phyloP scores from a whole-genome alignment of 2,888 invertebrate genomes.

The Microplitis deprimator region DNA sequence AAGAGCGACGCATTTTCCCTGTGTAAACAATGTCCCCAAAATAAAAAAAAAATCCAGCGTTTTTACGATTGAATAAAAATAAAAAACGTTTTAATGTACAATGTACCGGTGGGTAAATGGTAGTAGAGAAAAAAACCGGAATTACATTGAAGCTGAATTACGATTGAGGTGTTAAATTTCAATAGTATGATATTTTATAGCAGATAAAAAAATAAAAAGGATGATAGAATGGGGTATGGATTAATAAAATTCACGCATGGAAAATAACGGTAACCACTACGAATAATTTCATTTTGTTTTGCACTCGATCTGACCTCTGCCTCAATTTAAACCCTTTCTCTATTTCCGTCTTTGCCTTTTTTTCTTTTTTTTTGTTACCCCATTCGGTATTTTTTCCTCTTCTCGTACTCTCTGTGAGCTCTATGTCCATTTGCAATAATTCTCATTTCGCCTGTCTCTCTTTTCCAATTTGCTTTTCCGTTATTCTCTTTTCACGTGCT shows the following conservation, averaged over 20 bases:
- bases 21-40: background rate
- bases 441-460: slow-evolving; percentile 37
- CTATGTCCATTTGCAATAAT: slow-evolving; percentile 17
- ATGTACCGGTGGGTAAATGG: slow-evolving; percentile 3
- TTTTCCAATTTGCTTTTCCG: slow-evolving; percentile 44
- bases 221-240: slow-evolving; percentile 44
- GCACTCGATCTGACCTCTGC: slow-evolving; percentile 54
- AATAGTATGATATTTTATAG: slow-evolving; percentile 9
- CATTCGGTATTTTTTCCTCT: slow-evolving; percentile 14
- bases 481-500: slow-evolving; percentile 35
- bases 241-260: slow-evolving; percentile 68
- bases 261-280: slow-evolving; percentile 67
- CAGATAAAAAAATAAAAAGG: background rate
- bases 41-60: slow-evolving; percentile 16
- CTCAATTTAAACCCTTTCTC: slow-evolving; percentile 41
- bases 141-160: slow-evolving; percentile 16
- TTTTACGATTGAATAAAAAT: slow-evolving; percentile 4
- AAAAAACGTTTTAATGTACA: background rate
- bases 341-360: slow-evolving; percentile 41
- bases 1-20: background rate
- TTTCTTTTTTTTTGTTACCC: slow-evolving; percentile 29
- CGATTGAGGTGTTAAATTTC: slow-evolving; percentile 20
- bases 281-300: slow-evolving; percentile 69
- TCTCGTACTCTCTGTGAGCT: background rate
- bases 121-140: slow-evolving; percentile 4